phyloP scores from a whole-genome alignment of 2,888 invertebrate genomes.

The Brenthis hecate region DNA sequence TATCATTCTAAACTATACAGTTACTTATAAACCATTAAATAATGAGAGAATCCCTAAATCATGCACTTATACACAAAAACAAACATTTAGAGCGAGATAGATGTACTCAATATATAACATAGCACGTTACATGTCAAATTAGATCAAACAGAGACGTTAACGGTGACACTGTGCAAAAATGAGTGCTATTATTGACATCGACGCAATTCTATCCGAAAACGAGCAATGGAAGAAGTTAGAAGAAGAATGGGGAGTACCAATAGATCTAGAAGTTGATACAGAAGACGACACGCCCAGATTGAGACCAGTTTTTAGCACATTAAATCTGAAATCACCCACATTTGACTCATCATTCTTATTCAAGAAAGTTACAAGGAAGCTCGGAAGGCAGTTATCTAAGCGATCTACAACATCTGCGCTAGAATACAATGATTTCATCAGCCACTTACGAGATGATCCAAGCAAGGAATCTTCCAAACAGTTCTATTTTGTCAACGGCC shows the following conservation, averaged over 20 bases:
- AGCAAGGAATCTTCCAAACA: slow-evolving; percentile 51
- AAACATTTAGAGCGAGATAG: slow-evolving; percentile 7
- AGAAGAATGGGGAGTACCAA: slow-evolving; percentile 66
- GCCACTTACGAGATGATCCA: slow-evolving; percentile 52
- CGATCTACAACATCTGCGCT: slow-evolving; percentile 48
- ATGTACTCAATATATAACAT: slow-evolving; percentile 21
- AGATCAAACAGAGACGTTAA: slow-evolving; percentile 25
- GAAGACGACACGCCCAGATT: slow-evolving; percentile 50
- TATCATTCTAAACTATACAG: neutral
- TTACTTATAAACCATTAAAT: neutral
- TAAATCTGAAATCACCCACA: slow-evolving; percentile 62
- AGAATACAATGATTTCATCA: slow-evolving; percentile 64
- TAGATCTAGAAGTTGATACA: slow-evolving; percentile 67
- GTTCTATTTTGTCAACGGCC: slow-evolving; percentile 61
- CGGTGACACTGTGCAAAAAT: slow-evolving; percentile 37
- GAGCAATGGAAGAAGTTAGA: slow-evolving; percentile 70
- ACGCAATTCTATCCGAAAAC: slow-evolving; percentile 62
- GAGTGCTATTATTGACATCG: slow-evolving; percentile 57
- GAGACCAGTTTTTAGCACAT: slow-evolving; percentile 58
- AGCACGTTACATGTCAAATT: slow-evolving; percentile 11
- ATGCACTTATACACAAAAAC: neutral
- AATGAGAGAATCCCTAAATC: neutral
- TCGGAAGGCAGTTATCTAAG: slow-evolving; percentile 56
- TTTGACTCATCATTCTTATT: slow-evolving; percentile 70
- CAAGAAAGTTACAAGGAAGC: slow-evolving; percentile 59